phyloP scores from a whole-genome alignment of 2,797 vertebrate species.

The Rhinichthys osculus region DNA sequence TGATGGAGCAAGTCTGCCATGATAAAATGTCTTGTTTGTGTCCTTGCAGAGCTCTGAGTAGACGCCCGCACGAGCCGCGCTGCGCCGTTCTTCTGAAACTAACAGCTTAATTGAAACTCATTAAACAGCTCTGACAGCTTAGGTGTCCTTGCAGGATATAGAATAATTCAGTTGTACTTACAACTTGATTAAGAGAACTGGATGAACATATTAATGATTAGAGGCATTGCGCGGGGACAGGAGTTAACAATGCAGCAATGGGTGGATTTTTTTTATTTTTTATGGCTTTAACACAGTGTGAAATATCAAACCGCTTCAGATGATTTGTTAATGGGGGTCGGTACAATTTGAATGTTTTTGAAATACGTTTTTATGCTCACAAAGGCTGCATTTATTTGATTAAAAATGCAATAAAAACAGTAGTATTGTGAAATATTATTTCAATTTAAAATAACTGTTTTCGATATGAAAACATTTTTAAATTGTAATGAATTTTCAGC shows the following conservation, averaged over 20 bases:
- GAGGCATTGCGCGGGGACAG: slow-evolving; percentile 59
- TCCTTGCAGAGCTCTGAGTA: slow-evolving; percentile 58
- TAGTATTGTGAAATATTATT: background rate
- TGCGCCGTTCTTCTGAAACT: slow-evolving; percentile 80
- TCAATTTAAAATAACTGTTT: background rate
- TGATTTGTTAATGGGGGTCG: background rate
- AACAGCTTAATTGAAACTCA: slow-evolving; percentile 85
- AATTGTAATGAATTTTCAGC: background rate
- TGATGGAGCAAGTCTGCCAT: slow-evolving; percentile 37
- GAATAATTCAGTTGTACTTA: slow-evolving; percentile 82
- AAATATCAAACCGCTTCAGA: background rate
- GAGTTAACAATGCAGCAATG: slow-evolving; percentile 12
- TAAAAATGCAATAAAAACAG: background rate
- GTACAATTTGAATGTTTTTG: background rate
- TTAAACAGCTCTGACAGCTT: slow-evolving; percentile 82
- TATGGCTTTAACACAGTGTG: background rate
- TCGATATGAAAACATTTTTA: background rate
- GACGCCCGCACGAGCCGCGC: slow-evolving; percentile 69
- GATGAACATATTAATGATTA: slow-evolving; percentile 71
- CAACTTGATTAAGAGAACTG: slow-evolving; percentile 81
- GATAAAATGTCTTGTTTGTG: slow-evolving; percentile 61
- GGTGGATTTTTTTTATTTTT: background rate
- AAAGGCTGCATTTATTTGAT: background rate
- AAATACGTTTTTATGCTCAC: background rate
- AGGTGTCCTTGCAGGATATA: slow-evolving; percentile 83